Base-by-base conservation (phyloP, 2,888 invertebrate genomes). In the Xiphydria camelus region DNA sequence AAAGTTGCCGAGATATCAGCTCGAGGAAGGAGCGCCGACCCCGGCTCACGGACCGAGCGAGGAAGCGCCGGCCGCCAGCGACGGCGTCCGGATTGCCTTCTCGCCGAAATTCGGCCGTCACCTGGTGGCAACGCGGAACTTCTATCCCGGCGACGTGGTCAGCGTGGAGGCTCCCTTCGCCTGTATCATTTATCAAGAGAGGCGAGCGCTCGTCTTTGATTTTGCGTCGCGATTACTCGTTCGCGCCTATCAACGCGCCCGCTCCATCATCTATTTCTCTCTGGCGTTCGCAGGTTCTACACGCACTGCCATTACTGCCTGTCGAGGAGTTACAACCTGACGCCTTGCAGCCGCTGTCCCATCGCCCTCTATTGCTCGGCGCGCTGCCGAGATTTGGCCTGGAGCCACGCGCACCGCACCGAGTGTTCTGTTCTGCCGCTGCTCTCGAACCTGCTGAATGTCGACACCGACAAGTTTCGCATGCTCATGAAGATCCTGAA, bases 251-350 rank as follows among this genome's bases (percentile, higher is more conserved):
- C n/a, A n/a, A n/a, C n/a, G n/a, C n/a, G n/a, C n/a, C 29, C 21
- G 33, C 29, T 34, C 19, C 31, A 25, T 29, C n/a, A 20, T 12
- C 25, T 2, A 18, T 37, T 25, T 38, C 7, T 12, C 19, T 15
- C 9, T 20, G n/a, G 10, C 1, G 9, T 31, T 7, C 31, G n/a
- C 46, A 75, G 75, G 48, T 70, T 63, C 49, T 73, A 74, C 43
- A 75, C 75, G 4, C 75, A 75, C 47, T 75, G 75, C 50, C 68
- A 73, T 49, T 60, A 73, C 37, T 75, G 75, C 42, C 51, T 75
- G 36, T 53, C 64, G 10, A 61, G 62, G 49, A 66, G 68, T 41
- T 68, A 64, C 44, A 73, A 73, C 48, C 51, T 74, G 44, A 73
- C 70, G 41, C 68, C 75, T 2, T 75, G 75, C 33, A 45, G 61